phyloP scores from a whole-genome alignment of 2,113 vertebrate genomes.

The Scatophagus argus region DNA sequence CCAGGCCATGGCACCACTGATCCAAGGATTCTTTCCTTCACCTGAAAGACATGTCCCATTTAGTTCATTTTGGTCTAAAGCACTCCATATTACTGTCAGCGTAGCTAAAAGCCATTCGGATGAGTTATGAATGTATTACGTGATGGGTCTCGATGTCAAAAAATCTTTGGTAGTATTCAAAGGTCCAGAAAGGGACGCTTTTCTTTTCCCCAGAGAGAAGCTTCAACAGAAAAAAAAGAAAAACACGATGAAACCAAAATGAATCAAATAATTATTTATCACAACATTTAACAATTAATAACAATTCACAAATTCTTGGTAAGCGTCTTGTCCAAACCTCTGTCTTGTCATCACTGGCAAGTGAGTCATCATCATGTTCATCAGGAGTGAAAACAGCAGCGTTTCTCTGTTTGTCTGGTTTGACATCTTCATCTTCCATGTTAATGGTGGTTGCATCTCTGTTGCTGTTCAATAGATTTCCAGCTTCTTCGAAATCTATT shows the following conservation, averaged over 20 bases:
- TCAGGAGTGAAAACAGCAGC: slow-evolving; percentile 71
- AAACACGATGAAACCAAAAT: not conserved
- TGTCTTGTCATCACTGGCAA: slow-evolving; percentile 87
- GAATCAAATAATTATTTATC: not conserved
- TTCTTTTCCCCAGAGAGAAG: slow-evolving; percentile 93
- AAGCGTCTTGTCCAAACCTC: slow-evolving; percentile 82
- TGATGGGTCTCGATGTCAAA: slow-evolving; percentile 95
- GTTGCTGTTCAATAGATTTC: slow-evolving; percentile 80
- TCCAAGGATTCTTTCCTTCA: slow-evolving; percentile 94
- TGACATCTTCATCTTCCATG: slow-evolving; percentile 84
- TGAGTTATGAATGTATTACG: slow-evolving; percentile 76
- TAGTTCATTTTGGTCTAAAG: not conserved
- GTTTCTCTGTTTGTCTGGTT: slow-evolving; percentile 76
- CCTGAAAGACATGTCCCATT: slow-evolving; percentile 83
- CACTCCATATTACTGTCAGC: not conserved
- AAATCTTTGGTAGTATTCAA: slow-evolving; percentile 96
- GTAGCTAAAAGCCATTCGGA: not conserved
- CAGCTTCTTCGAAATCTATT: slow-evolving; percentile 91
- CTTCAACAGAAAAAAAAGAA: slow-evolving; percentile 70
- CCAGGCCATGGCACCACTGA: slow-evolving; percentile 93
- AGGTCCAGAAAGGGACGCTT: slow-evolving; percentile 95
- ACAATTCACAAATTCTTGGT: not conserved
- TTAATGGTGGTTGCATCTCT: slow-evolving; percentile 87
- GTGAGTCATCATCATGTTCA: slow-evolving; percentile 84
- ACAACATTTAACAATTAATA: not conserved